phyloP scores from a whole-genome alignment of 92 coral and sea anemone species.

The Isaurus tuberculatus region DNA sequence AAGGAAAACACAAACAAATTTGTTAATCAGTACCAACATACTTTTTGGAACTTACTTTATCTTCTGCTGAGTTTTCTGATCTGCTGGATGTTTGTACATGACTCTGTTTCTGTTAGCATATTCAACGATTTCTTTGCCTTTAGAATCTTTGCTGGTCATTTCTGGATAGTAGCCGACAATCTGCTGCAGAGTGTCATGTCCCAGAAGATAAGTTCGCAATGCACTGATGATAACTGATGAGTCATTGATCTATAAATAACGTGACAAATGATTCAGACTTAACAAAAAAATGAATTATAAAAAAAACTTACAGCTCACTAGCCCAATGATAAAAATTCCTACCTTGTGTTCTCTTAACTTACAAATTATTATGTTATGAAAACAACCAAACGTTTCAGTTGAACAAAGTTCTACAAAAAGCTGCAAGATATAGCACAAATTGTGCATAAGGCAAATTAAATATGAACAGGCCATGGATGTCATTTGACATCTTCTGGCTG shows the following conservation, averaged over 20 bases:
- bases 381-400: too few species aligned
- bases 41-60: slow-evolving; percentile 70
- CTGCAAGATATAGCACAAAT: too few species aligned
- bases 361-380: too few species aligned
- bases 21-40: too few species aligned
- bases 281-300: background rate
- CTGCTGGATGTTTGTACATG: slow-evolving; percentile 78
- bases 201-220: slow-evolving; percentile 73
- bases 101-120: slow-evolving; percentile 85
- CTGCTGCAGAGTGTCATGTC: slow-evolving; percentile 78
- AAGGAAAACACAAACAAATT: too few species aligned
- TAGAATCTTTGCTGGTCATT: slow-evolving; percentile 74
- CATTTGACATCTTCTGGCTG: too few species aligned
- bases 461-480: too few species aligned
- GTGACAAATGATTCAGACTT: background rate
- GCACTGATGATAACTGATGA: slow-evolving; percentile 95
- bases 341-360: too few species aligned
- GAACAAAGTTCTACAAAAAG: too few species aligned
- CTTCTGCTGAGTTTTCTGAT: slow-evolving; percentile 71
- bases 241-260: slow-evolving; percentile 76
- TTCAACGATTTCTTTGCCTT: slow-evolving; percentile 79
- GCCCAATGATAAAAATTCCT: too few species aligned
- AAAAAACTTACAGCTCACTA: background rate
- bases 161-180: slow-evolving; percentile 88
- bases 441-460: too few species aligned